phyloP scores from a whole-genome alignment of 2,888 invertebrate genomes.

The Acanthoscelides obtectus region DNA sequence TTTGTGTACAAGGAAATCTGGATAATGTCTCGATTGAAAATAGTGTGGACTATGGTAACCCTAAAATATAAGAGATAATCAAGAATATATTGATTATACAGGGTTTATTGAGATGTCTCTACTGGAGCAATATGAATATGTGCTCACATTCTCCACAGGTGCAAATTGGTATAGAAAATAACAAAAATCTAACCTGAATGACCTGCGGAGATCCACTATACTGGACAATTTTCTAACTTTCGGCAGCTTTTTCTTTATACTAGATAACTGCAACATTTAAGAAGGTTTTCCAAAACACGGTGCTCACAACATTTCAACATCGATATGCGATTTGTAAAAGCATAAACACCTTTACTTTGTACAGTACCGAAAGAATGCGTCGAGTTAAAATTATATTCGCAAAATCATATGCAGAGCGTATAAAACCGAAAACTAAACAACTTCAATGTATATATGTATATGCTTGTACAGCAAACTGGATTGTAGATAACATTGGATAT shows the following conservation, averaged over 20 bases:
- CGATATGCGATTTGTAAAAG: neutral
- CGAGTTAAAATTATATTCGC: neutral
- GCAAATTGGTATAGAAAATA: neutral
- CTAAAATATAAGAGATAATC: no score
- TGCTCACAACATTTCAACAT: neutral
- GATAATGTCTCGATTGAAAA: no score
- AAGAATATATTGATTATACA: no score
- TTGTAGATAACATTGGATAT: neutral
- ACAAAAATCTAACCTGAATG: neutral
- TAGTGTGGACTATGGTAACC: no score
- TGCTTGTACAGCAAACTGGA: neutral
- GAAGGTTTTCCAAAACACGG: neutral
- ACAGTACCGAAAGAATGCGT: neutral
- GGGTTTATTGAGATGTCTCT: no score
- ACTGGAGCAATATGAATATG: no score
- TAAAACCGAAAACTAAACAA: neutral
- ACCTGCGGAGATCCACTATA: neutral
- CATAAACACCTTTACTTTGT: neutral
- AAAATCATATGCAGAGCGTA: neutral
- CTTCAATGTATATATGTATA: neutral
- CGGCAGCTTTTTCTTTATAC: neutral
- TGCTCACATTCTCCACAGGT: neutral
- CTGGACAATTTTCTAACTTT: neutral
- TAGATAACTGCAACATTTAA: neutral
- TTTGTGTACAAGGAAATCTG: no score